Evolutionary conservation across 2,113 vertebrate species (phyloP).

Genomic region (Ammodytes dubius): DNA sequence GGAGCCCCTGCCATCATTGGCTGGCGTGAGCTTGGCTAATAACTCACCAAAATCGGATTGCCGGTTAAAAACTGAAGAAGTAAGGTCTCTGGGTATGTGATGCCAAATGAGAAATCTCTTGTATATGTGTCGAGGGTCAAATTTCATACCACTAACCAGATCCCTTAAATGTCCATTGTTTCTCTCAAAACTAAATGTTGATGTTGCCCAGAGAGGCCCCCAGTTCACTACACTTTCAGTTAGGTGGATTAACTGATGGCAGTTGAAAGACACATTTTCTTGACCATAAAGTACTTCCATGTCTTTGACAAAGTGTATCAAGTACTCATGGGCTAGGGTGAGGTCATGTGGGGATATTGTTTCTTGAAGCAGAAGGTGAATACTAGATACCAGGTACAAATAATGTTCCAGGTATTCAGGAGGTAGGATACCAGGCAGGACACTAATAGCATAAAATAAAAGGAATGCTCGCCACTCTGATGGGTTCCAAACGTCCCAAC

Average conservation of each 20-base stretch:
- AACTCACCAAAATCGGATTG: conserved; percentile 8
- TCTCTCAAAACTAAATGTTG: conserved; percentile 44
- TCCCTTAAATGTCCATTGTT: conserved; percentile 28
- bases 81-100: conserved; percentile 23
- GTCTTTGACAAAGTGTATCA: not conserved
- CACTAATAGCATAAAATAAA: conserved; percentile 37
- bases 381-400: conserved; percentile 2
- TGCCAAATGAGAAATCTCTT: conserved; percentile 22
- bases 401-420: not conserved
- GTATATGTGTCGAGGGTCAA: not conserved
- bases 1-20: not conserved
- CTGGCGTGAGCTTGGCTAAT: not conserved
- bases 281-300: conserved; percentile 43
- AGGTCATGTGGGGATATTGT: conserved; percentile 13
- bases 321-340: not conserved
- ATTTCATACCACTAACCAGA: not conserved
- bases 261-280: conserved; percentile 53
- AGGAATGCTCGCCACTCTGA: not conserved
- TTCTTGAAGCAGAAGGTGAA: conserved; percentile 49
- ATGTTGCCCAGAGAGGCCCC: conserved; percentile 53
- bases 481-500: conserved; percentile 8
- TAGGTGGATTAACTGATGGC: conserved; percentile 53
- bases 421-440: not conserved
- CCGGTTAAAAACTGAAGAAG: not conserved
- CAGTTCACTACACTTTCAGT: conserved; percentile 44